Evolutionary conservation across 1,140 invertebrate genomes (phyloP).

Genomic region (Choristoneura fumiferana): DNA sequence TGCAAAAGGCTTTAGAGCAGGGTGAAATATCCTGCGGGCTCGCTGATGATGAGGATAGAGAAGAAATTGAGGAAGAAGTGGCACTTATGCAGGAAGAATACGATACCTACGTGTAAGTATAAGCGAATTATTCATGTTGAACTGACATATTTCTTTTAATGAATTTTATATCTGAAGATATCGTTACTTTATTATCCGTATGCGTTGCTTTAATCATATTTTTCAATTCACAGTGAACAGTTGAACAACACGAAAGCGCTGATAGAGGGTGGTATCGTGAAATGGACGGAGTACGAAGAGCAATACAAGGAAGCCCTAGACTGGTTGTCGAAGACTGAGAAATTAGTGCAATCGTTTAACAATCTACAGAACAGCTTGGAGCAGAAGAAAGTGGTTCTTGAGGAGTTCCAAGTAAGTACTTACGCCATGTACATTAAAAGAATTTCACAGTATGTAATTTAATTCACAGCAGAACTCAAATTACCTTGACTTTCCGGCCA

Average conservation of each 20-base stretch:
- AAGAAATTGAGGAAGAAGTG: conserved; percentile 95
- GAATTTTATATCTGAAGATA: too few species aligned
- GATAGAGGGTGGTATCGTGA: conserved; percentile 93
- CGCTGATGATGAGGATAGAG: conserved; percentile 91
- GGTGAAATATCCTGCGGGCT: conserved; percentile 90
- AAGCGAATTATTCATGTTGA: conserved; percentile 16
- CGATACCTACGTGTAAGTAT: conserved; percentile 87
- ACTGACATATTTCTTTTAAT: neutral
- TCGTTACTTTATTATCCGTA: neutral
- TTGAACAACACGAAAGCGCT: conserved; percentile 89
- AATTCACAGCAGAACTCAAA: too few species aligned
- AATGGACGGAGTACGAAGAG: conserved; percentile 97
- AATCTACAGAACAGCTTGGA: conserved; percentile 94
- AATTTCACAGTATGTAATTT: too few species aligned
- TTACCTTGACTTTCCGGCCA: too few species aligned
- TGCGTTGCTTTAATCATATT: conserved; percentile 5
- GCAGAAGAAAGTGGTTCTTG: conserved; percentile 92
- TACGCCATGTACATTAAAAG: conserved; percentile 11
- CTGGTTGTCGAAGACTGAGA: conserved; percentile 93
- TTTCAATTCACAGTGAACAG: conserved; percentile 79
- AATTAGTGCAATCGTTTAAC: conserved; percentile 92
- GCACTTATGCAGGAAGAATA: conserved; percentile 93
- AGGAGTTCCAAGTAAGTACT: conserved; percentile 88
- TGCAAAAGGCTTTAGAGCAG: conserved; percentile 89
- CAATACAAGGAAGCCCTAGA: conserved; percentile 93